Evolutionary conservation across 2,797 vertebrate species (phyloP).

Genomic region (Cetoscarus ocellatus): DNA sequence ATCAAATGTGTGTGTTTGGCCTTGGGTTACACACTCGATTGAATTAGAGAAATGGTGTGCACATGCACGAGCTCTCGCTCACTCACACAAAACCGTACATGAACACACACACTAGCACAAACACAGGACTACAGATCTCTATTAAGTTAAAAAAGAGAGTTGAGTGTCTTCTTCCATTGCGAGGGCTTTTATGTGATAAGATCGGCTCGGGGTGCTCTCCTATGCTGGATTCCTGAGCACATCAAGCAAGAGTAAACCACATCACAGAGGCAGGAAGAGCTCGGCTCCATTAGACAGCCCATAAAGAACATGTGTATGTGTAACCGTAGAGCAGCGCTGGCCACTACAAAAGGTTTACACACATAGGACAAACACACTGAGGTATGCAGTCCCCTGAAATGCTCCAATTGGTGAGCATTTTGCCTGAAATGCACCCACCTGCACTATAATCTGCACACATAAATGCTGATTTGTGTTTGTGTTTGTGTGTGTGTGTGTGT

Average conservation of each 20-base stretch:
- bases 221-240: slow-evolving; percentile 80
- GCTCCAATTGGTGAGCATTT: slow-evolving; percentile 33
- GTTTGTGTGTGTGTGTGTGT: neutral
- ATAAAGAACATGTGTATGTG: slow-evolving; percentile 84
- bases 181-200: slow-evolving; percentile 83
- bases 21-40: slow-evolving; percentile 79
- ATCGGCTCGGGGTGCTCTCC: slow-evolving; percentile 76
- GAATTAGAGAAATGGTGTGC: slow-evolving; percentile 74
- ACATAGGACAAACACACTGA: slow-evolving; percentile 63
- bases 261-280: slow-evolving; percentile 82
- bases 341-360: slow-evolving; percentile 76
- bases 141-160: slow-evolving; percentile 80
- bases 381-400: slow-evolving; percentile 53
- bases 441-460: neutral
- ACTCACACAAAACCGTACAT: too few relatives aligned
- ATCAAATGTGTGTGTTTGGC: slow-evolving; percentile 81
- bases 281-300: slow-evolving; percentile 82
- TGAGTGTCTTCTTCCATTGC: slow-evolving; percentile 77
- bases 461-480: neutral
- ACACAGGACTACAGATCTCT: slow-evolving; percentile 65
- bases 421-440: slow-evolving; percentile 9
- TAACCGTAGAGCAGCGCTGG: slow-evolving; percentile 74
- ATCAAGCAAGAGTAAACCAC: slow-evolving; percentile 84
- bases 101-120: slow-evolving; percentile 30
- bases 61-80: slow-evolving; percentile 29